Conservation (phyloP, 2,888 invertebrate genomes). For the Tetropium fuscum region DNA sequence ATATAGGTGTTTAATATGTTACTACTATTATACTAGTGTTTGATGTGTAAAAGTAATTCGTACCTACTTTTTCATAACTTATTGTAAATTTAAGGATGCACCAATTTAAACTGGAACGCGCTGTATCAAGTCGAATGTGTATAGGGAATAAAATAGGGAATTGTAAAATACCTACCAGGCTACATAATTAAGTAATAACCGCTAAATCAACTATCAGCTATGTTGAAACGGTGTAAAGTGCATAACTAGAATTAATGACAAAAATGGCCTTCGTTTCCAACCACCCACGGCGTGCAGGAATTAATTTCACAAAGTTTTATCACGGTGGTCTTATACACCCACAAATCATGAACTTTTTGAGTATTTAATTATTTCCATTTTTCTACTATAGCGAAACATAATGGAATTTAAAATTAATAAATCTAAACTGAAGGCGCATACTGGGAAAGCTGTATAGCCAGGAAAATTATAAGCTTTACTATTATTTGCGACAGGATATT, state of each 20-base stretch:
- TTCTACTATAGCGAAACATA: neutral
- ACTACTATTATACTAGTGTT: no score
- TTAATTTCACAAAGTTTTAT: constrained; percentile 25
- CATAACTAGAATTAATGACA: constrained; percentile 28
- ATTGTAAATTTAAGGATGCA: no score
- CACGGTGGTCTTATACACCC: constrained; percentile 17
- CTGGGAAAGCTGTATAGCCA: neutral
- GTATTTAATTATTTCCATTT: constrained; percentile 23
- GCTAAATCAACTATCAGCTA: constrained; percentile 5
- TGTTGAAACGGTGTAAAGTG: constrained; percentile 25
- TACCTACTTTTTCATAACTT: no score
- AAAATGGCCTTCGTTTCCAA: constrained; percentile 27
- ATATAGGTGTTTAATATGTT: no score
- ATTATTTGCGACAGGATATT: neutral
- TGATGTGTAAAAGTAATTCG: no score
- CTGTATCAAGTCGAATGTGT: no score
- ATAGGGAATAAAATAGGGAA: no score
- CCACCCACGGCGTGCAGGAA: constrained; percentile 26
- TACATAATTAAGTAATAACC: constrained; percentile 19
- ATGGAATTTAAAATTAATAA: constrained; percentile 8
- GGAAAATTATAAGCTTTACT: neutral
- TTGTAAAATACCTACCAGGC: neutral
- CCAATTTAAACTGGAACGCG: neutral
- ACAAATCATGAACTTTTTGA: constrained; percentile 25
- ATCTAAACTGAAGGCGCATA: neutral